A percentile compares a stretch with the other conserved stretches of the same genome.
These are phyloP conservation scores for Pardalotus punctatus DNA, from an alignment of 2,113 vertebrate genomes.

Conservation along the genomic window DNA sequence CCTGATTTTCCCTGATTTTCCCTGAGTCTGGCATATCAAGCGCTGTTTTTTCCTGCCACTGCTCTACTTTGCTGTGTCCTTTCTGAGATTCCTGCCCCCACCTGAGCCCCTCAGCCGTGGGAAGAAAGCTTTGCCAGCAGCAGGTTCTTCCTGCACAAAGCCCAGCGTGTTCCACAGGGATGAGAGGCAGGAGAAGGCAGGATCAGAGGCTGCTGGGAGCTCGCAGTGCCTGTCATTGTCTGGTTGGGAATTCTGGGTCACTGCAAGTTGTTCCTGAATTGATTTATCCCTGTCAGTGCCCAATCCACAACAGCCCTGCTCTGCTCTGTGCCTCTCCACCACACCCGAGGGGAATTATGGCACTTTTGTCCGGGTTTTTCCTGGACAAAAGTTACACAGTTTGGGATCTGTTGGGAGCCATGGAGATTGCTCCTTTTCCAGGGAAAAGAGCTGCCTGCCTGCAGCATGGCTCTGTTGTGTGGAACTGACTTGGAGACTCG, in stretches of 20 bases:
- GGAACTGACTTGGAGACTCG: background rate
- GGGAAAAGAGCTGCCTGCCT: background rate
- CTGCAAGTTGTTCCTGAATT: background rate
- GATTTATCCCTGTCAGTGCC: background rate
- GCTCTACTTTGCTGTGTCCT: background rate
- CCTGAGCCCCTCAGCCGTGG: background rate
- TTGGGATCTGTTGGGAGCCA: background rate
- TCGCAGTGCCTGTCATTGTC: background rate
- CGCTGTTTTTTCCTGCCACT: background rate
- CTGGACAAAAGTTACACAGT: background rate
- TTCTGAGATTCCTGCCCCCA: background rate
- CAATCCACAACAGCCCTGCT: background rate
- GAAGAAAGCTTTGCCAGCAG: background rate
- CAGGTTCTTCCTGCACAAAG: background rate
- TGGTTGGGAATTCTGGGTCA: background rate
- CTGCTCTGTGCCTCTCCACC: background rate
- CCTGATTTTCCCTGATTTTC: background rate
- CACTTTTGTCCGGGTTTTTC: background rate
- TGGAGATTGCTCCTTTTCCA: background rate
- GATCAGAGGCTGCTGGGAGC: background rate
- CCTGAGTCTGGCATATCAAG: background rate
- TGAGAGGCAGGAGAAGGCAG: background rate
- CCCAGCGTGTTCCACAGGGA: background rate
- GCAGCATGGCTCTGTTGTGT: background rate
- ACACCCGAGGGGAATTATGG: fast-evolving